Conservation (phyloP, 1,140 invertebrate genomes). For the Chrysoperla carnea region DNA sequence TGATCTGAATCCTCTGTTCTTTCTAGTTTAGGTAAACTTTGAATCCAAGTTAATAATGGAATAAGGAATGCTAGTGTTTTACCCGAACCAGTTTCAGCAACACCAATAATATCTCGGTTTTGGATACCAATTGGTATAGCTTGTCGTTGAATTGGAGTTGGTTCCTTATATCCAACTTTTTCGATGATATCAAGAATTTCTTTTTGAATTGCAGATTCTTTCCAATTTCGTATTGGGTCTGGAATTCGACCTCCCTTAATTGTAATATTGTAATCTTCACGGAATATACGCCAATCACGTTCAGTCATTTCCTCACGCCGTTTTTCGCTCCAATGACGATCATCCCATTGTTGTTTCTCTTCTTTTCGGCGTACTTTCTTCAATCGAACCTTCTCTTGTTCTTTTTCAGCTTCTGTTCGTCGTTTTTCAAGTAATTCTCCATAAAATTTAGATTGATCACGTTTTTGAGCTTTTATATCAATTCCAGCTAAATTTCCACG, state of each 20-base stretch:
- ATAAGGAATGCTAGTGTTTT: conserved; percentile 98
- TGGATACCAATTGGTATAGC: conserved; percentile 98
- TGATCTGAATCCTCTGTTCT: conserved; percentile 79
- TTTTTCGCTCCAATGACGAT: conserved; percentile 98
- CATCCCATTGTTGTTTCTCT: conserved; percentile 98
- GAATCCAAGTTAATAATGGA: conserved; percentile 95
- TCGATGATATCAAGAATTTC: conserved; percentile 92
- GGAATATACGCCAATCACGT: conserved; percentile 98
- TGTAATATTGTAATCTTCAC: conserved; percentile 98
- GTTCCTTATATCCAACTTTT: conserved; percentile 92
- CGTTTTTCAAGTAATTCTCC: conserved; percentile 89
- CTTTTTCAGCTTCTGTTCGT: conserved; percentile 91
- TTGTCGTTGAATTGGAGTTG: conserved; percentile 97
- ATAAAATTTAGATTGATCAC: conserved; percentile 97
- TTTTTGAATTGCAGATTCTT: conserved; percentile 78
- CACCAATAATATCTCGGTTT: conserved; percentile 98
- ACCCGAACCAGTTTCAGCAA: conserved; percentile 96
- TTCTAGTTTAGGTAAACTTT: conserved; percentile 90
- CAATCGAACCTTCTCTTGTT: conserved; percentile 86
- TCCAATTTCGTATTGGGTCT: conserved; percentile 89
- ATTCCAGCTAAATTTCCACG: conserved; percentile 95
- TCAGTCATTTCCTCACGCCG: conserved; percentile 91
- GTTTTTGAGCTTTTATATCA: conserved; percentile 92
- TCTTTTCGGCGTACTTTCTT: conserved; percentile 92
- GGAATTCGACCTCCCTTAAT: conserved; percentile 97